Percentiles rank a stretch among this genome's conserved stretches.
These are phyloP conservation scores for Phrynosoma blainvillii DNA, from an alignment of 2,113 vertebrate species.

Conservation along the genomic window DNA sequence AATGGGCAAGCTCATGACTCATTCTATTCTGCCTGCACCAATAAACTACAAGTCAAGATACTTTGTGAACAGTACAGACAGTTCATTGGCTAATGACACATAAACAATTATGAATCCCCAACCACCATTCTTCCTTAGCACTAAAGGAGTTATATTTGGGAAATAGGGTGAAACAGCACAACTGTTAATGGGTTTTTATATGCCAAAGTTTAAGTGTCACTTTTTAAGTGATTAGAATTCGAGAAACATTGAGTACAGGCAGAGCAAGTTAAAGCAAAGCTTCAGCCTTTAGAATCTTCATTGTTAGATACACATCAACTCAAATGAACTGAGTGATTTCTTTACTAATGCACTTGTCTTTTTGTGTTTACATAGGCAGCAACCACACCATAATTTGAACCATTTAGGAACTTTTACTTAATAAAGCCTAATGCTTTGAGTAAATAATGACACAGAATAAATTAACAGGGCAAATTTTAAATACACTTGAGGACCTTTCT, in stretches of 20 bases:
- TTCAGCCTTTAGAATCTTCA: neutral
- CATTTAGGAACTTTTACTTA: conserved; percentile 46
- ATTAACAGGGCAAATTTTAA: conserved; percentile 46
- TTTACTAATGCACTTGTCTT: neutral
- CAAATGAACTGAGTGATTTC: conserved; percentile 7
- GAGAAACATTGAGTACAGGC: neutral
- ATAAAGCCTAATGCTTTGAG: conserved; percentile 41
- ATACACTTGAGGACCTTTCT: conserved; percentile 49
- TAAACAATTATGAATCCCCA: neutral
- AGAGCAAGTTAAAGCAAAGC: neutral
- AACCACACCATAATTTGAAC: conserved; percentile 33
- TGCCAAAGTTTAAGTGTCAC: neutral
- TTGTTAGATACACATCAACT: neutral
- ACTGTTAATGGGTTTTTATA: conserved; percentile 7
- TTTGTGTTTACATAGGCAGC: neutral
- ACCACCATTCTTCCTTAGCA: neutral
- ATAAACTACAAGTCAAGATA: neutral
- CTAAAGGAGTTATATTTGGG: neutral
- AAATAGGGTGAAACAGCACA: neutral
- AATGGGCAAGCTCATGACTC: neutral
- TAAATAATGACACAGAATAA: conserved; percentile 50
- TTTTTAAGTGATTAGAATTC: conserved; percentile 7
- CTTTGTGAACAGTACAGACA: neutral
- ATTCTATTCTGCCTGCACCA: neutral
- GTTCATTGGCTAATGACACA: neutral